Evolutionary conservation across 2,888 invertebrate species (phyloP).

Genomic region (Keiferia lycopersicella): DNA sequence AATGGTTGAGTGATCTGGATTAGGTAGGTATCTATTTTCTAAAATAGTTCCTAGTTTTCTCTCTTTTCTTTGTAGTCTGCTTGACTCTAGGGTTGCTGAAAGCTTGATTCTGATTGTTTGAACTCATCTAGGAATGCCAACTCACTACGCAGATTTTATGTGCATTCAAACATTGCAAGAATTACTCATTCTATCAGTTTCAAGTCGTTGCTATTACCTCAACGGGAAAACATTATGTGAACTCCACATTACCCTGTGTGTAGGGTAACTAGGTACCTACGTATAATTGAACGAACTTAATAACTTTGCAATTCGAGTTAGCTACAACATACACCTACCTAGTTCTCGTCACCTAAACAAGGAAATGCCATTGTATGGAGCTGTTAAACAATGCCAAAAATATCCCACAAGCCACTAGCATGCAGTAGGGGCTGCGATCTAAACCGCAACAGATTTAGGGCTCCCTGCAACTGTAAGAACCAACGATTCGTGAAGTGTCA

Average conservation of each 20-base stretch:
- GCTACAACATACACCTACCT: not conserved
- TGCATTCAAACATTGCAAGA: not conserved
- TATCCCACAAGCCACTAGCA: constrained; percentile 53
- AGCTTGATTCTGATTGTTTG: not conserved
- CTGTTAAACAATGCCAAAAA: constrained; percentile 59
- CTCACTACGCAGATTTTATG: not conserved
- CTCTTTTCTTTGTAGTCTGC: too few species aligned
- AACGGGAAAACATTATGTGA: not conserved
- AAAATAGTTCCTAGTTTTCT: too few species aligned
- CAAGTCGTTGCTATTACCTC: not conserved
- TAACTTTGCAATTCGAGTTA: not conserved
- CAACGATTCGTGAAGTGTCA: constrained; percentile 12
- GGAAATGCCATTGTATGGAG: constrained; percentile 55
- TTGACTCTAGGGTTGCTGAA: too few species aligned
- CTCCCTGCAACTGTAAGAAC: constrained; percentile 2
- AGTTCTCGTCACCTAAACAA: constrained; percentile 51
- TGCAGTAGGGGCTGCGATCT: not conserved
- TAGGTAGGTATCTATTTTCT: too few species aligned
- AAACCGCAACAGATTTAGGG: constrained; percentile 18
- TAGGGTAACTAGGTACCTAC: not conserved
- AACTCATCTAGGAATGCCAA: not conserved
- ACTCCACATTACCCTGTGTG: not conserved
- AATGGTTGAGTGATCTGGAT: too few species aligned
- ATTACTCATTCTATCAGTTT: not conserved
- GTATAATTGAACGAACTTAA: not conserved